Evolutionary conservation across 2,888 invertebrate genomes (phyloP).

Genomic region (Temnothorax unifasciatus): DNA sequence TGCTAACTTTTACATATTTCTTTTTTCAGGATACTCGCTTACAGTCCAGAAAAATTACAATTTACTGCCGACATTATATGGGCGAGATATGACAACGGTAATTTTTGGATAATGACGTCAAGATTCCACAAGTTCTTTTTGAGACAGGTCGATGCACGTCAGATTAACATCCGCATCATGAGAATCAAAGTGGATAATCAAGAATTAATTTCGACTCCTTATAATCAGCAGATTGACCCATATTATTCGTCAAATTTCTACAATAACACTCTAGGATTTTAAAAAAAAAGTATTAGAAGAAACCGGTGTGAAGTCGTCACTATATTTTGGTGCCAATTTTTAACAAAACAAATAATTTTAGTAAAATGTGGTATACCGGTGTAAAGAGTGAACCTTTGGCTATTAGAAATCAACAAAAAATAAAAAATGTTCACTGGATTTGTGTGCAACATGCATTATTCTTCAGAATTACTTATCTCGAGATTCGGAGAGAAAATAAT

Average conservation of each 20-base stretch:
- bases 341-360: no score
- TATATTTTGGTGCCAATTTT: no score
- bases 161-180: slow-evolving; percentile 92
- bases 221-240: background rate
- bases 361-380: no score
- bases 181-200: slow-evolving; percentile 85
- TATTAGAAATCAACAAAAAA: no score
- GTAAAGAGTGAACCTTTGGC: no score
- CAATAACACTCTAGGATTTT: slow-evolving; percentile 73
- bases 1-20: background rate
- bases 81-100: slow-evolving; percentile 90
- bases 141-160: slow-evolving; percentile 89
- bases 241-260: slow-evolving; percentile 67
- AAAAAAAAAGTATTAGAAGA: background rate
- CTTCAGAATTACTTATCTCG: no score
- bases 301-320: no score
- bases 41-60: slow-evolving; percentile 91
- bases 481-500: no score
- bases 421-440: no score
- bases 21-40: slow-evolving; percentile 89
- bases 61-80: slow-evolving; percentile 93
- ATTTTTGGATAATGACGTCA: slow-evolving; percentile 92
- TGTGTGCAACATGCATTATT: no score
- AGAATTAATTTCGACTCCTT: background rate
- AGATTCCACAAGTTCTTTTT: slow-evolving; percentile 94